Conservation (phyloP, 2,797 vertebrate genomes). For the Tarsius wallacei region DNA sequence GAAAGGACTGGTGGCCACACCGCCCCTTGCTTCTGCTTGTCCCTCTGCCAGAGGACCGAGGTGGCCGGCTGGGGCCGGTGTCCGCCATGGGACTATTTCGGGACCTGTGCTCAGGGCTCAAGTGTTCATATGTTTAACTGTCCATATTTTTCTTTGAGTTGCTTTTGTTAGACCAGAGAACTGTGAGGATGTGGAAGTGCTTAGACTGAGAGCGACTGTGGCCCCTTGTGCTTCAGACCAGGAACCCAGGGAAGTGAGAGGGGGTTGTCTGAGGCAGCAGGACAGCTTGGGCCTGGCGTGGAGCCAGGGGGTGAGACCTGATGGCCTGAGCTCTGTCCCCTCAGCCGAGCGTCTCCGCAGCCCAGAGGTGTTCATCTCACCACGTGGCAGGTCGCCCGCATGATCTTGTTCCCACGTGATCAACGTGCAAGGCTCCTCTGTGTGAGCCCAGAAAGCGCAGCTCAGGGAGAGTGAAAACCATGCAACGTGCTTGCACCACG, state of each 20-base stretch:
- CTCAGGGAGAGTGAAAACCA: neutral
- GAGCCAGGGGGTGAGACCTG: neutral
- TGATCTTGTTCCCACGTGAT: neutral
- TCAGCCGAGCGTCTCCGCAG: neutral
- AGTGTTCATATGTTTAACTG: neutral
- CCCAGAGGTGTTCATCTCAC: neutral
- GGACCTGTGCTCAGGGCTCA: neutral
- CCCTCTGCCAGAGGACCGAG: too few species aligned
- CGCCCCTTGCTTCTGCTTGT: too few species aligned
- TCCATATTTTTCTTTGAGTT: neutral
- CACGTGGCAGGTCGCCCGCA: neutral
- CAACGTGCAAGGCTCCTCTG: neutral
- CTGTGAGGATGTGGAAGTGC: too few species aligned
- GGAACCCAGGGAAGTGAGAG: neutral
- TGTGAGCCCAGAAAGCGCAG: neutral
- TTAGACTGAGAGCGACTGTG: neutral
- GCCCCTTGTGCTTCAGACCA: neutral
- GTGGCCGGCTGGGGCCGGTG: neutral
- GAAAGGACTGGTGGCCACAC: neutral
- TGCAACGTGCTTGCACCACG: rapidly evolving
- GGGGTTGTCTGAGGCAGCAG: too few species aligned
- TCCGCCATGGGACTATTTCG: neutral
- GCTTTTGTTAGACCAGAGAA: neutral
- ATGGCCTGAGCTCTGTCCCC: neutral
- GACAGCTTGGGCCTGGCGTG: neutral